phyloP scores from a whole-genome alignment of 2,888 invertebrate species.

The Malacosoma neustria region DNA sequence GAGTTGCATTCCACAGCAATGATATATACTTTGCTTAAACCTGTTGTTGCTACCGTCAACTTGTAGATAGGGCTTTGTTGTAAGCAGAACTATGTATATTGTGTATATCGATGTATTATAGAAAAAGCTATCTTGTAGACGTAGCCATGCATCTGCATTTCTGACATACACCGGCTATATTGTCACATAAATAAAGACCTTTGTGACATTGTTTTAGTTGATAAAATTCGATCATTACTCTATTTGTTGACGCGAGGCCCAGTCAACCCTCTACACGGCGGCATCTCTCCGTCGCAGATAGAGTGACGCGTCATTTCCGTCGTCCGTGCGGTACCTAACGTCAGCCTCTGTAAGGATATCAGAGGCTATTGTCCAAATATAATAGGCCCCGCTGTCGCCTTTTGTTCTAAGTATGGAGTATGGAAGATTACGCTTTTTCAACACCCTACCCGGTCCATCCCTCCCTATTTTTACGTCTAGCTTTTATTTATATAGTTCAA shows the following conservation, averaged over 20 bases:
- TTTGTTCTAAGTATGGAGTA: slow-evolving; percentile 27
- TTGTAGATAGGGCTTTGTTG: too few species aligned
- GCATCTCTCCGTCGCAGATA: slow-evolving; percentile 20
- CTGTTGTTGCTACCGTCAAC: too few species aligned
- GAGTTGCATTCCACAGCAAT: slow-evolving; percentile 32
- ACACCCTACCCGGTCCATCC: not conserved
- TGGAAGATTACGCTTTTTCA: slow-evolving; percentile 18
- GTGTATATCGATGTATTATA: too few species aligned
- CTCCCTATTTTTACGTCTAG: not conserved
- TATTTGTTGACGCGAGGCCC: too few species aligned
- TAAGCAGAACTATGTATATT: too few species aligned
- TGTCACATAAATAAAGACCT: too few species aligned
- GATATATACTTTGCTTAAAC: not conserved
- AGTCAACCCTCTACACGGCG: slow-evolving; percentile 7
- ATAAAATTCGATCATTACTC: too few species aligned
- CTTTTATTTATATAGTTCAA: not conserved
- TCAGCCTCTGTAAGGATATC: slow-evolving; percentile 34
- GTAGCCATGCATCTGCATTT: too few species aligned
- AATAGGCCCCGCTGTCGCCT: slow-evolving; percentile 28
- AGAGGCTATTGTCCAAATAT: slow-evolving; percentile 43
- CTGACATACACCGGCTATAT: too few species aligned
- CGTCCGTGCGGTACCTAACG: slow-evolving; percentile 25
- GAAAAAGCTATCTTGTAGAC: too few species aligned
- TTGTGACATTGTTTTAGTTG: too few species aligned
- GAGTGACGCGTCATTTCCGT: slow-evolving; percentile 54